A percentile compares a stretch with the other conserved stretches of the same genome.
These are phyloP conservation scores for Frankliniella fusca DNA, from an alignment of 2,888 invertebrate species.

Conservation along the genomic window DNA sequence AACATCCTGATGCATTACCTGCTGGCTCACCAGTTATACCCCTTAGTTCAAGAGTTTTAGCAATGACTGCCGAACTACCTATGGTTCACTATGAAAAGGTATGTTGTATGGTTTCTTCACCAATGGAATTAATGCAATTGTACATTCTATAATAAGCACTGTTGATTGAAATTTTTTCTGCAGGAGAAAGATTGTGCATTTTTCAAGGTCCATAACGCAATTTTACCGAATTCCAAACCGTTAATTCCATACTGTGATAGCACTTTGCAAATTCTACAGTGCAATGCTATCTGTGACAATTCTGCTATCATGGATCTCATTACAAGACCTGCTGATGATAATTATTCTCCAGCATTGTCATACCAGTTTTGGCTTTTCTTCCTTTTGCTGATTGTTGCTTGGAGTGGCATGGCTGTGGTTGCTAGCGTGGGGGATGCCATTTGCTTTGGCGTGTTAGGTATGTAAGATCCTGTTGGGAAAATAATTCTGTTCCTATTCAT, in stretches of 20 bases:
- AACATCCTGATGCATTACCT: too few relatives aligned
- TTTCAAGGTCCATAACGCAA: conserved; percentile 46
- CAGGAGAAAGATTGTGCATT: conserved; percentile 41
- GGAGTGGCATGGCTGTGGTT: conserved; percentile 80
- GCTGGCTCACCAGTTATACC: background rate
- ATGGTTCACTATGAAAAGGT: background rate
- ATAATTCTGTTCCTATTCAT: background rate
- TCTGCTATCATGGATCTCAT: conserved; percentile 52
- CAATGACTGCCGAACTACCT: background rate
- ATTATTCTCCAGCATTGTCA: conserved; percentile 34
- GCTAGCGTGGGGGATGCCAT: conserved; percentile 86
- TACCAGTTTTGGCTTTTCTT: conserved; percentile 77
- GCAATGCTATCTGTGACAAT: conserved; percentile 51
- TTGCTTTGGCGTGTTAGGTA: conserved; percentile 77
- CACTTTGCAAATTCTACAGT: conserved; percentile 48
- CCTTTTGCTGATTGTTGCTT: conserved; percentile 68
- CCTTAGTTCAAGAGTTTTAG: background rate
- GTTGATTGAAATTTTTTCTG: too few relatives aligned
- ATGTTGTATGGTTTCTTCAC: background rate
- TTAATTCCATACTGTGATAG: conserved; percentile 45
- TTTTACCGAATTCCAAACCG: conserved; percentile 46
- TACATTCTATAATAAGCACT: too few relatives aligned
- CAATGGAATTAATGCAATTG: background rate
- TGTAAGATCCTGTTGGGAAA: conserved; percentile 38
- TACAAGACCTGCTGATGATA: conserved; percentile 43